Base-by-base conservation (phyloP, 2,113 vertebrate genomes). In the Oenanthe oenanthe region DNA sequence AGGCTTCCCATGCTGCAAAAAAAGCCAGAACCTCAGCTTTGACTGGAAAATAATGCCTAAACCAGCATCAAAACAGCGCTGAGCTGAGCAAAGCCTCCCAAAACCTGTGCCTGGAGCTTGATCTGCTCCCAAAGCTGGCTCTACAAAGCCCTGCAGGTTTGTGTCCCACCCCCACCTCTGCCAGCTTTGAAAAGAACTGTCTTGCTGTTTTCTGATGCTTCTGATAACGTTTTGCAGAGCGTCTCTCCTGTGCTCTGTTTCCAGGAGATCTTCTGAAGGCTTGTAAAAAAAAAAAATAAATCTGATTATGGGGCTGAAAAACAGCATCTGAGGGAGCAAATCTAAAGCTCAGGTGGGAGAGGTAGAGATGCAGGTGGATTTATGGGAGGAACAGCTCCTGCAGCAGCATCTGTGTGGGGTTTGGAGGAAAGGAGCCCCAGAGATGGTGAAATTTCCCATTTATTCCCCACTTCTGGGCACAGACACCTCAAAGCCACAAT, bases 301-400 rank as follows among this genome's bases (percentile, higher is more conserved):
- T 16, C 8, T 10, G 19, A 28, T 36, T 28, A 1, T 2, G 1
- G 26, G 17, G 48, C 12, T 84, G 50, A 12, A 50, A 75, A 85
- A 47, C 15, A 57, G 2, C 26, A 4, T 1, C 2, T 4, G 17
- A 34, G 60, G 70, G 53, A 72, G 34, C 4, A 40, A 42, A 79
- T 19, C 21, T 65, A 38, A 6, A 32, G 36, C 4, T 45, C 29
- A 12, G 48, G 62, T 34, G 47, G 53, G 43, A 74, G 60, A 79
- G 22, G 22, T 3, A 22, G 2, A 1, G 38, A 32, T 1, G 11
- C 8, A 40, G 1, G 1, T 5, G 20, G 45, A 11, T 68, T 42
- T 42, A 4, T 0, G 0, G 0, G 1, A 18, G 12, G 21, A 71
- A 34, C 28, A 57, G 54, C 36, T 85, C 40, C 75, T 61, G 61